Evolutionary conservation across 2,797 vertebrate species (phyloP), one percentile per base, ranked within the genome.

Genomic region (Chrysocyon brachyurus): DNA sequence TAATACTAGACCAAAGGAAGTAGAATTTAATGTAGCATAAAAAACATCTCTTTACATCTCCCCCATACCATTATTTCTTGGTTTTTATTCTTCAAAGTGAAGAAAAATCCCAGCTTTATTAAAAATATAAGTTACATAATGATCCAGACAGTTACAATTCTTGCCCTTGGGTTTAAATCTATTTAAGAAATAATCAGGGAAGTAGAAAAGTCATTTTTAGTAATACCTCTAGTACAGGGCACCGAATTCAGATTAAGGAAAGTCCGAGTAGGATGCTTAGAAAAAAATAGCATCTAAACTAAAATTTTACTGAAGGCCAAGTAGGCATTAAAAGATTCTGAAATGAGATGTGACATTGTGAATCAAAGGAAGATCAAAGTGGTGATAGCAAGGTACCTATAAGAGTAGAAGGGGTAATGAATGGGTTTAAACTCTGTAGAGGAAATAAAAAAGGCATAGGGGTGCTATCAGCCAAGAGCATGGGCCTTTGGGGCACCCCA

Each of bases 151-250:
- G 14, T 57, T 12, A 72, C 54, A 36, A 19, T 54, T 94, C 89
- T 91, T 49, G 49, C 4, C 54, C 5, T 68, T 54, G 49, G 2
- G 2, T 33, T 82, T 94, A 24, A 59, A 56, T 63, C 24, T 84
- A 93, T 79, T 91, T 82, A 24, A 24, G 17, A 97, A 90, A 86
- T 79, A 79, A 79, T 84, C n/a, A 75, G 28, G 63, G 87, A 75
- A 83, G 64, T 82, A 77, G 84, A 87, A 2, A 61, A 75, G 24
- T 59, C 54, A 57, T 77, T 95, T 96, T 78, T 12, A 54, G 40
- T 54, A 66, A 82, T 21, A n/a, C 2, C 7, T 84, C 2, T 66
- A n/a, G 31, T 33, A 75, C 4, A 59, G 46, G 15, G 22, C 9
- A 56, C 7, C 22, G 63, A 31, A 90, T 19, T 66, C 64, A 87